These are phyloP conservation scores for Chaetodon trifasciatus DNA, from an alignment of 2,797 vertebrate genomes.

Conservation along the genomic window DNA sequence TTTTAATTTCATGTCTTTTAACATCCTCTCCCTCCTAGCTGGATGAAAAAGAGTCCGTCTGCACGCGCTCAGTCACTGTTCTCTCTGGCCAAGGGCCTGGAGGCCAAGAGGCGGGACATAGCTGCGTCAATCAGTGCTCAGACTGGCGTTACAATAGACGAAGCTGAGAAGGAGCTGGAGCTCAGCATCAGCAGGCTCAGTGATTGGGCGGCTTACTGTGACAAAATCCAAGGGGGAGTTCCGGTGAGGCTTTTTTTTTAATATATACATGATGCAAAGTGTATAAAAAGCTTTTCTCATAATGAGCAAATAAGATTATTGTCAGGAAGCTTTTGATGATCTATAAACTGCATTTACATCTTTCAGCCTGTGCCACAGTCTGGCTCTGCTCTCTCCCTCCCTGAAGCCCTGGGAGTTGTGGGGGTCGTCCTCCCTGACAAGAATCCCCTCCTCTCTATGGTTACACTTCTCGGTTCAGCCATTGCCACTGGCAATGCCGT, in stretches of 20 bases:
- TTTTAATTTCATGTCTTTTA: not conserved
- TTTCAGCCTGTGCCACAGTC: constrained; percentile 82
- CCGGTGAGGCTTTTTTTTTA: constrained; percentile 78
- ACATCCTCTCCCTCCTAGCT: constrained; percentile 70
- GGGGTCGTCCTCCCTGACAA: constrained; percentile 89
- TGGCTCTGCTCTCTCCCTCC: constrained; percentile 87
- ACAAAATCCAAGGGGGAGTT: constrained; percentile 83
- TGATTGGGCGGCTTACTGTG: constrained; percentile 88
- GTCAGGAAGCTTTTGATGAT: not conserved
- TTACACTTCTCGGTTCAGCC: constrained; percentile 88
- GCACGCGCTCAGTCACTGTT: constrained; percentile 86
- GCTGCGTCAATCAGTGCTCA: constrained; percentile 74
- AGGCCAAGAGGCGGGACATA: constrained; percentile 81
- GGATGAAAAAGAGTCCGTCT: constrained; percentile 86
- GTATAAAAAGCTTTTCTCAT: not conserved
- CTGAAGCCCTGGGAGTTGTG: constrained; percentile 90
- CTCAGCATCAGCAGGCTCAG: constrained; percentile 85
- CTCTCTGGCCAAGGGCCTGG: constrained; percentile 84
- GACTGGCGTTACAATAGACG: constrained; percentile 71
- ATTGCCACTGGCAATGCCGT: constrained; percentile 89
- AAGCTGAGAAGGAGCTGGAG: constrained; percentile 86
- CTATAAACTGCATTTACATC: not conserved
- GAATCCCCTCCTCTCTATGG: constrained; percentile 88
- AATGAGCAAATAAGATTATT: not conserved
- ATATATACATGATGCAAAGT: not conserved